Conservation (phyloP, 2,888 invertebrate species). For the Hesperia comma region DNA sequence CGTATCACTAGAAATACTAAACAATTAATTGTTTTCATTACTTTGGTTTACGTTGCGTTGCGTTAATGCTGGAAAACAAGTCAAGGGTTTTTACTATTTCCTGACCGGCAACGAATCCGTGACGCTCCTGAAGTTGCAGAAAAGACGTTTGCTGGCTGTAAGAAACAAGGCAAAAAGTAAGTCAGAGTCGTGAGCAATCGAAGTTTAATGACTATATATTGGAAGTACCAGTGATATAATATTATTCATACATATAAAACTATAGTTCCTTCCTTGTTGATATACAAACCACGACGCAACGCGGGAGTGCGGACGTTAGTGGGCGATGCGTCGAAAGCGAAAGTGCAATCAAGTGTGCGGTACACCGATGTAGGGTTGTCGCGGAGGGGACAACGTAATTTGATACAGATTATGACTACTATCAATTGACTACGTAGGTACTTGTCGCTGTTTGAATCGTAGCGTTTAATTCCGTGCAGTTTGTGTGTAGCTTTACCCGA, state of each 20-base stretch:
- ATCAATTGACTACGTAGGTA: slow-evolving; percentile 6
- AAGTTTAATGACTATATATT: slow-evolving; percentile 2
- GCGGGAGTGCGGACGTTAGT: slow-evolving; percentile 37
- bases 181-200: background rate
- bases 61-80: too few relatives aligned
- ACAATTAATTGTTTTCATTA: too few relatives aligned
- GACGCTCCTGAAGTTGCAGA: too few relatives aligned
- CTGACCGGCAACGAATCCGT: too few relatives aligned
- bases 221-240: slow-evolving; percentile 29
- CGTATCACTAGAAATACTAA: too few relatives aligned
- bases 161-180: background rate
- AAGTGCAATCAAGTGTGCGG: slow-evolving; percentile 61
- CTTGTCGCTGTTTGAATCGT: background rate
- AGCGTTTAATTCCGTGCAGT: background rate
- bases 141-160: too few relatives aligned
- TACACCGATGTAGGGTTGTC: slow-evolving; percentile 20
- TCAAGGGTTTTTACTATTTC: too few relatives aligned
- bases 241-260: background rate
- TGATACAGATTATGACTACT: slow-evolving; percentile 21
- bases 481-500: background rate
- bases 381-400: slow-evolving; percentile 12
- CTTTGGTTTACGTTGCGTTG: too few relatives aligned
- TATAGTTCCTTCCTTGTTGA: slow-evolving; percentile 29
- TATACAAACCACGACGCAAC: slow-evolving; percentile 27
- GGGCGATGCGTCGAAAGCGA: slow-evolving; percentile 64